Base-by-base conservation (phyloP, 2,888 invertebrate species). In the Eupithecia exiguata region DNA sequence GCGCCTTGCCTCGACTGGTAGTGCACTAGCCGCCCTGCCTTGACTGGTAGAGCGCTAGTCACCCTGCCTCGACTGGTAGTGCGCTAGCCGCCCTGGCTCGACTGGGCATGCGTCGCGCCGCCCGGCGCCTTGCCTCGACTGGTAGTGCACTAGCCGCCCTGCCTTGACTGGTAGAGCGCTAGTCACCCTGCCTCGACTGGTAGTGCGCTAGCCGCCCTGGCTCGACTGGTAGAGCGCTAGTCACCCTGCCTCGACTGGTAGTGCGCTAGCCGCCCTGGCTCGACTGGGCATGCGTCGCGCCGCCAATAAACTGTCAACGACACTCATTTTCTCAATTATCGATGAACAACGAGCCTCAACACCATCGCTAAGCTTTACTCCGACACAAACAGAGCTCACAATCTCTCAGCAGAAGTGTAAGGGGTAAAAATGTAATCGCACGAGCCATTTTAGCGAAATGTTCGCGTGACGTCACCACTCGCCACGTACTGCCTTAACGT, bases 271-370 rank as follows among this genome's bases (percentile, higher is more conserved):
- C 46, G 7, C 9, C 30, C 30, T 30, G 30, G 2, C 30, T 30
- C 30, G 10, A 21, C 21, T 10, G 10, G 49, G 9, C 16, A 18
- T 68, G 70, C 38, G 65, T 49, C 71, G 61, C 69, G 77, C 73
- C 72, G 65, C 76, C 73, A 73, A 69, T 78, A 75, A 78, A 77
- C 78, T 80, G 81, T 79, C 80, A 77, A 71, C 77, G 75, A 77
- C 78, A 80, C 75, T 82, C 77, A 80, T 80, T 81, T 76, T 74
- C 78, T 80, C 75, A 78, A 78, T 80, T 78, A 81, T 77, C 70
- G 74, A 49, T 58, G 68, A 36, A 62, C 70, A 69, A 63, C n/a
- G 25, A 53, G 25, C 40, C 74, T 0, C 35, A 35, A 10, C 53
- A 46, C 16, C 46, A 16, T 10, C 5, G 0, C 40, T 35, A 35